These are phyloP conservation scores for Kryphioiulus occultus DNA, from an alignment of 2,888 invertebrate genomes.

Conservation along the genomic window DNA sequence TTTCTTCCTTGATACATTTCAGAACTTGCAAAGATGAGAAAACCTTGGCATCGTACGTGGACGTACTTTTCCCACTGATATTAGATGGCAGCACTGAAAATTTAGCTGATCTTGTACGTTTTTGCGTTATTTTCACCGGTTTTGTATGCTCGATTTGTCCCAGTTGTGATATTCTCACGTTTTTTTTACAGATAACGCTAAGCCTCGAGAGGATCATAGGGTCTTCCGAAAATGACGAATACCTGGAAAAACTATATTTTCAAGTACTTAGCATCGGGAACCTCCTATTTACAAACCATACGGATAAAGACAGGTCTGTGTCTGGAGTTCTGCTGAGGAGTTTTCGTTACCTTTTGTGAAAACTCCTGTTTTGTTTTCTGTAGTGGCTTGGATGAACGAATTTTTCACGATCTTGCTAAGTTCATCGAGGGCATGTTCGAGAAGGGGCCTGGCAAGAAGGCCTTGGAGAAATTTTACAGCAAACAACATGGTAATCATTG, in stretches of 20 bases:
- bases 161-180: background rate
- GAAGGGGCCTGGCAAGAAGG: conserved; percentile 79
- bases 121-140: background rate
- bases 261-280: conserved; percentile 74
- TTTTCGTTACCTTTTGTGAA: conserved; percentile 46
- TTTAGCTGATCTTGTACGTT: conserved; percentile 68
- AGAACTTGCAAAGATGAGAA: conserved; percentile 71
- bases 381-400: conserved; percentile 70
- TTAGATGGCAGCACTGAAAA: conserved; percentile 80
- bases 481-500: conserved; percentile 58
- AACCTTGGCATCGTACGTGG: conserved; percentile 66
- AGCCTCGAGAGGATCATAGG: conserved; percentile 71
- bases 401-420: conserved; percentile 74
- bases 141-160: conserved; percentile 33
- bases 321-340: background rate
- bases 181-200: conserved; percentile 57
- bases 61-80: conserved; percentile 77
- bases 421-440: conserved; percentile 88
- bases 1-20: conserved; percentile 50
- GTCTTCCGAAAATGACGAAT: conserved; percentile 71
- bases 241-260: conserved; percentile 71
- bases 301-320: conserved; percentile 65
- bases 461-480: conserved; percentile 80
- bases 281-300: conserved; percentile 69
- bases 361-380: conserved; percentile 52